Conservation (phyloP, 2,113 vertebrate genomes). For the Anoplopoma fimbria region DNA sequence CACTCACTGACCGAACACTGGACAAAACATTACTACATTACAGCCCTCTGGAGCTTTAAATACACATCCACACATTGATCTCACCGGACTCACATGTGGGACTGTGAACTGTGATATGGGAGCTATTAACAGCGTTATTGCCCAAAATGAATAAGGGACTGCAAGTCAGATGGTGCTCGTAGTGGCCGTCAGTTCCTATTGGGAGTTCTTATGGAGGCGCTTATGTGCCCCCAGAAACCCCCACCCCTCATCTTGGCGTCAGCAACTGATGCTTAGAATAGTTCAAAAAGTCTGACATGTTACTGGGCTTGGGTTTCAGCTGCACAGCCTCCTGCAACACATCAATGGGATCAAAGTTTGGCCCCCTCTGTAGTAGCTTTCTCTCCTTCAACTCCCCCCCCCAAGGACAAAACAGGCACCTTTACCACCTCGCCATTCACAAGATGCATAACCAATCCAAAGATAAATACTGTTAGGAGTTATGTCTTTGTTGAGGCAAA, state of each 20-base stretch:
- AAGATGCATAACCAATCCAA: slow-evolving; percentile 48
- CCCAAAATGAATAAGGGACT: slow-evolving; percentile 52
- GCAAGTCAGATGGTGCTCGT: slow-evolving; percentile 57
- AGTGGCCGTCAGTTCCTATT: slow-evolving; percentile 61
- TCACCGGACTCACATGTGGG: not conserved
- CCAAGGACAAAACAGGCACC: slow-evolving; percentile 66
- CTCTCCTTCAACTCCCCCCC: slow-evolving; percentile 48
- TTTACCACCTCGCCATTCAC: slow-evolving; percentile 65
- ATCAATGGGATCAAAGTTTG: slow-evolving; percentile 82
- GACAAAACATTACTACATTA: slow-evolving; percentile 16
- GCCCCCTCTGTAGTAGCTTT: slow-evolving; percentile 63
- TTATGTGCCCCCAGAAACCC: slow-evolving; percentile 62
- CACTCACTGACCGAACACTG: slow-evolving; percentile 31
- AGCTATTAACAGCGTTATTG: slow-evolving; percentile 62
- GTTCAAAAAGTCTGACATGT: slow-evolving; percentile 86
- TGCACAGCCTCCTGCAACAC: slow-evolving; percentile 79
- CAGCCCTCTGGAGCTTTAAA: slow-evolving; percentile 1
- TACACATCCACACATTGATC: slow-evolving; percentile 25
- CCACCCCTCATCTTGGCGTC: slow-evolving; percentile 77
- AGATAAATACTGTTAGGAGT: slow-evolving; percentile 53
- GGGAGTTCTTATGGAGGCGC: slow-evolving; percentile 74
- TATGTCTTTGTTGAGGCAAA: slow-evolving; percentile 47
- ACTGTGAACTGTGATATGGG: slow-evolving; percentile 18
- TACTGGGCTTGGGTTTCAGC: slow-evolving; percentile 86
- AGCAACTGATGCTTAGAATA: slow-evolving; percentile 88